A percentile compares a stretch with the other conserved stretches of the same genome.
These are phyloP conservation scores for Nymphalis c-album DNA, from an alignment of 2,888 invertebrate species.

Conservation along the genomic window DNA sequence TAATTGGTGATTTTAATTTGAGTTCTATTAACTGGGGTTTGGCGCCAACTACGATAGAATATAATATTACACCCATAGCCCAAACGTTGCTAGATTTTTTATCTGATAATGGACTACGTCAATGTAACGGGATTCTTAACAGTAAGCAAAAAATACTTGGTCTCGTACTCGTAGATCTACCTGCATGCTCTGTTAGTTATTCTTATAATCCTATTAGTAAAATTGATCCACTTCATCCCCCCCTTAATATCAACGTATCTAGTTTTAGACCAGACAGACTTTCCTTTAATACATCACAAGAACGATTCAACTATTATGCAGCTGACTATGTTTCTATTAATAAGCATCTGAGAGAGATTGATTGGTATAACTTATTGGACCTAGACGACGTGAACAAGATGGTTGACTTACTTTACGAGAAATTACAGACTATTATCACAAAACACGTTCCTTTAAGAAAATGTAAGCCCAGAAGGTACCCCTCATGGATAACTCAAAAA, in stretches of 20 bases:
- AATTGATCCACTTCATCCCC: constrained; percentile 10
- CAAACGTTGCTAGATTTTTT: constrained; percentile 10
- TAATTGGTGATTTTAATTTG: constrained; percentile 4
- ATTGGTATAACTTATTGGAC: constrained; percentile 6
- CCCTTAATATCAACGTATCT: constrained; percentile 8
- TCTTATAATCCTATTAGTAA: constrained; percentile 9
- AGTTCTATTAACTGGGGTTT: constrained; percentile 13
- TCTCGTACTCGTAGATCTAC: constrained; percentile 13
- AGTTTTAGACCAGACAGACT: background rate
- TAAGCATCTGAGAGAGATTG: constrained; percentile 3
- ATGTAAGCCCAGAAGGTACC: background rate
- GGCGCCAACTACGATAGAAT: background rate
- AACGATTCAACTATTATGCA: constrained; percentile 7
- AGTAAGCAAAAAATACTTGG: constrained; percentile 5
- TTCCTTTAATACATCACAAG: background rate
- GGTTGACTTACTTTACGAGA: constrained; percentile 9
- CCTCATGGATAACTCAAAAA: constrained; percentile 1
- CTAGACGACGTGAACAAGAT: constrained; percentile 1
- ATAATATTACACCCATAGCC: constrained; percentile 3
- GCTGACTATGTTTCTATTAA: constrained; percentile 5
- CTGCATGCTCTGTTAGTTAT: background rate
- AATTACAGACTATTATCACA: background rate
- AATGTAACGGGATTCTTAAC: constrained; percentile 6
- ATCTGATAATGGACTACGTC: background rate
- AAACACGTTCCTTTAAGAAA: constrained; percentile 5